Evolutionary conservation across 2,888 invertebrate genomes (phyloP).

Genomic region (Uloborus plumipes): DNA sequence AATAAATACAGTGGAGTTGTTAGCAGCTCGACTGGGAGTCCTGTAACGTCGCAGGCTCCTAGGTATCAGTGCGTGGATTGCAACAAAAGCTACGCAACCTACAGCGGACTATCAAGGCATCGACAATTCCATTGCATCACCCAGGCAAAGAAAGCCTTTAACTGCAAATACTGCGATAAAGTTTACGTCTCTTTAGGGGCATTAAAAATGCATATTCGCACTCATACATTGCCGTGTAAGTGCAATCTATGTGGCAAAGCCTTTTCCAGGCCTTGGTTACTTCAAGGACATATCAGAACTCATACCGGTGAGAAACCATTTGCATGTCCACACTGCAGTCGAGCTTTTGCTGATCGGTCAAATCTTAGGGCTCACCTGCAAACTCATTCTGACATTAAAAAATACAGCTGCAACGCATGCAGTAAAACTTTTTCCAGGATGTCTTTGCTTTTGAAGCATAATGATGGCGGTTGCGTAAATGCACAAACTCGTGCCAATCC

Average conservation of each 20-base stretch:
- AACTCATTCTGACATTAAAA: conserved; percentile 97
- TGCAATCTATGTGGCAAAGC: conserved; percentile 97
- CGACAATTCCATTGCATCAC: conserved; percentile 93
- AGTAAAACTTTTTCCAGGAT: conserved; percentile 96
- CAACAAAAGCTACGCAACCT: conserved; percentile 94
- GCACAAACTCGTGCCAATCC: conserved; percentile 18
- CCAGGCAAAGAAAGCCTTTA: conserved; percentile 87
- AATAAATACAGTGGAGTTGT: conserved; percentile 11
- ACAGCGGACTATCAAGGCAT: conserved; percentile 95
- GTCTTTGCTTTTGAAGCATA: conserved; percentile 93
- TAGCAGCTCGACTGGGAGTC: not conserved
- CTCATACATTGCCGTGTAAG: conserved; percentile 97
- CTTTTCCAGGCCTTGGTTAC: conserved; percentile 95
- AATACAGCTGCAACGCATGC: conserved; percentile 93
- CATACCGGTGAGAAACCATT: conserved; percentile 99
- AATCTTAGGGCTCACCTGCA: conserved; percentile 96
- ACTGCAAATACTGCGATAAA: conserved; percentile 96
- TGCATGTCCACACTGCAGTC: conserved; percentile 92
- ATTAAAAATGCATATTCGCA: conserved; percentile 98
- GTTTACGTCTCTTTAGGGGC: conserved; percentile 96
- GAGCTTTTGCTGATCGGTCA: conserved; percentile 96
- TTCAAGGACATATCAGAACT: conserved; percentile 97
- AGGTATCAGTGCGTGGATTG: conserved; percentile 94
- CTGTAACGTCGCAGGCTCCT: conserved; percentile 19
- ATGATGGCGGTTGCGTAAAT: conserved; percentile 82